Conservation (phyloP, 2,888 invertebrate genomes). For the Dynastes tityus region DNA sequence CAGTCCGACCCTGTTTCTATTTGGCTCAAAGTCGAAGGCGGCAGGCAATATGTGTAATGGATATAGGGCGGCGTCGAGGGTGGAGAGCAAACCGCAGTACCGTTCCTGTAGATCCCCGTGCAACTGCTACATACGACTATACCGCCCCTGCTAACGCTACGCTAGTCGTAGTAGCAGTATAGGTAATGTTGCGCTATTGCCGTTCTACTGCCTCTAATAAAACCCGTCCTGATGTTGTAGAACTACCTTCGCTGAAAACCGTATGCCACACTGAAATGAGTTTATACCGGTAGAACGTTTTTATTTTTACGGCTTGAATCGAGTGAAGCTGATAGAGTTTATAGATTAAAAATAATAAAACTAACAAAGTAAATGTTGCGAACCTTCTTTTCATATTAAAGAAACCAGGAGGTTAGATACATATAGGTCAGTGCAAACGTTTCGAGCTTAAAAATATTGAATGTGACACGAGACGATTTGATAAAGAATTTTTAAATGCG, state of each 20-base stretch:
- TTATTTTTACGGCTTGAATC: not conserved
- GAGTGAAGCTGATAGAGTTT: not conserved
- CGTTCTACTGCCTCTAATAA: conserved; percentile 36
- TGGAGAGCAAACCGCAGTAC: conserved; percentile 63
- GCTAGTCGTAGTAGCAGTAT: not conserved
- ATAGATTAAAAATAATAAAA: not conserved
- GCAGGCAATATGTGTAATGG: conserved; percentile 73
- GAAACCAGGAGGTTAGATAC: no score
- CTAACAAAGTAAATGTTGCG: not conserved
- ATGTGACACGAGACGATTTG: no score
- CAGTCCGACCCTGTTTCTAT: conserved; percentile 59
- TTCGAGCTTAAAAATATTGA: no score
- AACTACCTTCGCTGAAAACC: conserved; percentile 21
- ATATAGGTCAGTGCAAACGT: no score
- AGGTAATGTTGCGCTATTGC: conserved; percentile 28
- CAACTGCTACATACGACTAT: not conserved
- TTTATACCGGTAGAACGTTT: not conserved
- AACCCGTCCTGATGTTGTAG: not conserved
- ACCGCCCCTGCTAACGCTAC: conserved; percentile 1
- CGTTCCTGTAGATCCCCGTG: conserved; percentile 50
- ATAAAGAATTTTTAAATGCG: no score
- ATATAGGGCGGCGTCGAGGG: conserved; percentile 70
- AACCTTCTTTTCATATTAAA: no score
- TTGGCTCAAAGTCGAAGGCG: conserved; percentile 63
- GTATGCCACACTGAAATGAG: conserved; percentile 5